Base-by-base conservation (phyloP, 1,140 invertebrate genomes). In the Phymorhynchus buccinoides region DNA sequence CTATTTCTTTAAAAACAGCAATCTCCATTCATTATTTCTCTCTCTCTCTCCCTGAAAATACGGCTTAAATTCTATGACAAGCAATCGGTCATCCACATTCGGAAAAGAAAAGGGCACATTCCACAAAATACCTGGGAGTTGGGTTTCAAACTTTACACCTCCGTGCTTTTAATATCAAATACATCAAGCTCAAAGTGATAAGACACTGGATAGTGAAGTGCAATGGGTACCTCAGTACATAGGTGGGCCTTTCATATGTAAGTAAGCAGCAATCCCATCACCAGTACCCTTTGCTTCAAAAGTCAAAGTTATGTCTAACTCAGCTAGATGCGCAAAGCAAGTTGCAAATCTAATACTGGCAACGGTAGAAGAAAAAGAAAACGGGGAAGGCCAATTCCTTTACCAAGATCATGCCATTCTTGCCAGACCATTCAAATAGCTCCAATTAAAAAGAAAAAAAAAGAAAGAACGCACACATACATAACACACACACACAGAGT, bases 131-230 rank as follows among this genome's bases (percentile, higher is more conserved):
- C 81, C 30, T 37, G 30, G 39, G 39, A n/a, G 22, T 32, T n/a
- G 22, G 16, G 39, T 30, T 37, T 68, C 66, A 71, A 62, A 62
- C 56, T 62, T 62, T 27, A 56, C 32, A 37, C 37, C 66, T 83
- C 62, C 39, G 66, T 83, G 81, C 81, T 83, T 71, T 83, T 83
- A 83, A 83, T 83, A 39, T 41, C 35, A 37, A 44, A 83, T 62
- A 83, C 81, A 35, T 42, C 56, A 83, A 68, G 81, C 81, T 83
- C 62, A 83, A 62, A 39, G 62, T 44, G 41, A 30, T 62, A 68
- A 71, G 27, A 83, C 77, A 66, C 37, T 83, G 37, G 30, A 41
- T 66, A n/a, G 32, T 62, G 32, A 68, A 82, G 80, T 82, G 80
- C 56, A 62, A 52, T 75, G 16, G 56, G 80, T 68, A 66, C 12